Percentiles rank a stretch among this genome's conserved stretches.
Conservation (phyloP, 37 sponge, comb jelly and placozoan genomes). For the Spongia lamella region DNA sequence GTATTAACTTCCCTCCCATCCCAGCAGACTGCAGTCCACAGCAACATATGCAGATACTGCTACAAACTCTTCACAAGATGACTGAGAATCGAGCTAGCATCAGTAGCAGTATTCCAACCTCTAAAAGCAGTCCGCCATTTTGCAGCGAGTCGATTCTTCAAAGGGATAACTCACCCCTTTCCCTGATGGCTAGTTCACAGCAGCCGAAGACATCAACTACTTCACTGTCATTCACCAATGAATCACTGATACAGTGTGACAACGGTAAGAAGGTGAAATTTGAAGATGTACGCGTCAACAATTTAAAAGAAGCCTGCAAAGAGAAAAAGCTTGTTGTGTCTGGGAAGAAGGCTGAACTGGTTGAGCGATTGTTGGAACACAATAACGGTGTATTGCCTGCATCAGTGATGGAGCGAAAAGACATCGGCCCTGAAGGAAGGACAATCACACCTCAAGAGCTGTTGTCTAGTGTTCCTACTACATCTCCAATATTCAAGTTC, state of each 20-base stretch:
- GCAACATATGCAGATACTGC: constrained; percentile 18
- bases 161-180: not conserved
- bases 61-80: constrained; percentile 18
- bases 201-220: not conserved
- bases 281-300: constrained; percentile 76
- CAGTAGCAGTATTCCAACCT: not conserved
- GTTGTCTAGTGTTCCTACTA: constrained; percentile 32
- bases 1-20: constrained; percentile 9
- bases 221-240: not conserved
- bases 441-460: constrained; percentile 23
- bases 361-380: constrained; percentile 74
- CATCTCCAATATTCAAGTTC: constrained; percentile 58
- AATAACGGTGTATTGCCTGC: constrained; percentile 69
- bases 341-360: constrained; percentile 83
- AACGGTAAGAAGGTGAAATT: constrained; percentile 44
- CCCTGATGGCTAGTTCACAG: too few species aligned
- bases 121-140: not conserved
- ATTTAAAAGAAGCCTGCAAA: constrained; percentile 71
- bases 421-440: not conserved
- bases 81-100: not conserved
- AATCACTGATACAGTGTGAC: constrained; percentile 11
- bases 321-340: constrained; percentile 78
- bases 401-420: constrained; percentile 29
- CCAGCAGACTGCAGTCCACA: not conserved
- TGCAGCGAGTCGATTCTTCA: not conserved